Evolutionary conservation across 2,888 invertebrate genomes (phyloP).

Genomic region (Drosophila limbata): DNA sequence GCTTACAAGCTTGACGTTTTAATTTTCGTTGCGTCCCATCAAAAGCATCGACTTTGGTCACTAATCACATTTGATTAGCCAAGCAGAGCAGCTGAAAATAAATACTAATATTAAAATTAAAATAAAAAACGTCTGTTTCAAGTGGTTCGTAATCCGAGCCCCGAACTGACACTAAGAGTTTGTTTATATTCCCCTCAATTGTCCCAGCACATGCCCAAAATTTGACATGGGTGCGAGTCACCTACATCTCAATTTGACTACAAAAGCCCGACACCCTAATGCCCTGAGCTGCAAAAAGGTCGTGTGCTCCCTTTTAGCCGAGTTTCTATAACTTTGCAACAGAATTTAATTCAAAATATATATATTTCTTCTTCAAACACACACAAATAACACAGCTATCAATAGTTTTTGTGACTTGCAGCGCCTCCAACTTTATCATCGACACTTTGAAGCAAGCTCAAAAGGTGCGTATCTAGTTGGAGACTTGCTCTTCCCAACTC

Average conservation of each 20-base stretch:
- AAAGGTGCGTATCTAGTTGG: conserved; percentile 65
- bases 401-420: conserved; percentile 58
- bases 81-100: not conserved
- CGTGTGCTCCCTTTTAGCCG: conserved; percentile 29
- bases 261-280: conserved; percentile 67
- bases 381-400: conserved; percentile 47
- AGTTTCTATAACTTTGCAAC: conserved; percentile 29
- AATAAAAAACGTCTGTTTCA: conserved; percentile 14
- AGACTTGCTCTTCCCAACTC: conserved; percentile 13
- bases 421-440: conserved; percentile 44
- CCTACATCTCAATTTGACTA: conserved; percentile 74
- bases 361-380: not conserved
- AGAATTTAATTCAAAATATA: conserved; percentile 51
- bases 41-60: conserved; percentile 43
- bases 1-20: conserved; percentile 27
- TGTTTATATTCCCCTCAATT: conserved; percentile 24
- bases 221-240: conserved; percentile 66
- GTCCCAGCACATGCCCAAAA: conserved; percentile 47
- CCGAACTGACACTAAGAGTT: conserved; percentile 11
- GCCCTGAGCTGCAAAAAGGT: conserved; percentile 55
- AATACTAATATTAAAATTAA: conserved; percentile 11
- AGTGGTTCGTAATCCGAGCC: conserved; percentile 4
- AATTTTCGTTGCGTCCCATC: conserved; percentile 13
- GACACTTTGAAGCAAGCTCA: conserved; percentile 64
- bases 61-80: conserved; percentile 53